These are phyloP conservation scores for Aix galericulata DNA, from an alignment of 2,113 vertebrate species.

Conservation along the genomic window DNA sequence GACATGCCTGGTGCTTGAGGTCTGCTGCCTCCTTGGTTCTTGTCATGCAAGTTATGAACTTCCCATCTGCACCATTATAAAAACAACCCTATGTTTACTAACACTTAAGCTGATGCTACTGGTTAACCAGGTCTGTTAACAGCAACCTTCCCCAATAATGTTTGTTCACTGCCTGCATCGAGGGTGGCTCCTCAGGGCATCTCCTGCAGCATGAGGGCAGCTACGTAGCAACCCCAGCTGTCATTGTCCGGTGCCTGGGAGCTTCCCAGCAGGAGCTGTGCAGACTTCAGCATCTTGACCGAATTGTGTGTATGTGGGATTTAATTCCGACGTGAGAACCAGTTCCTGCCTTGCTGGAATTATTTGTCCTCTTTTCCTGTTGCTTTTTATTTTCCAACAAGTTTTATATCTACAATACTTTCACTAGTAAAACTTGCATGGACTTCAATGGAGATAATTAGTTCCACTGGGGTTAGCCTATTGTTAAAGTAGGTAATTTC, in stretches of 20 bases:
- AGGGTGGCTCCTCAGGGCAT: neutral
- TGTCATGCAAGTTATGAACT: neutral
- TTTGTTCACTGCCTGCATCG: neutral
- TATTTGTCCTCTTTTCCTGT: neutral
- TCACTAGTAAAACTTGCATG: neutral
- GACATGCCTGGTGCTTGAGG: neutral
- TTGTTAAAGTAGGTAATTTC: neutral
- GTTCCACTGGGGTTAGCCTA: neutral
- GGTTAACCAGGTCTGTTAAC: neutral
- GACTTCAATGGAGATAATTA: neutral
- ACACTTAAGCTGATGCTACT: neutral
- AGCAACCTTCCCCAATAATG: neutral
- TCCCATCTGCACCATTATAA: neutral
- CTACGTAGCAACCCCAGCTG: neutral
- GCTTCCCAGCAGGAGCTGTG: neutral
- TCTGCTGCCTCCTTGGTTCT: neutral
- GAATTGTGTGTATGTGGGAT: neutral
- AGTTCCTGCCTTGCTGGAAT: neutral
- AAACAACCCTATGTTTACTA: neutral
- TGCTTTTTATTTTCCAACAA: neutral
- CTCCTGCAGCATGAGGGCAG: neutral
- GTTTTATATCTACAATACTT: neutral
- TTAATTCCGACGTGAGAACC: neutral
- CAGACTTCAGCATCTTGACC: neutral
- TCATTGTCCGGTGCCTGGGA: neutral